Evolutionary conservation across 1,140 invertebrate genomes (phyloP).

Genomic region (Bacillus rossius): DNA sequence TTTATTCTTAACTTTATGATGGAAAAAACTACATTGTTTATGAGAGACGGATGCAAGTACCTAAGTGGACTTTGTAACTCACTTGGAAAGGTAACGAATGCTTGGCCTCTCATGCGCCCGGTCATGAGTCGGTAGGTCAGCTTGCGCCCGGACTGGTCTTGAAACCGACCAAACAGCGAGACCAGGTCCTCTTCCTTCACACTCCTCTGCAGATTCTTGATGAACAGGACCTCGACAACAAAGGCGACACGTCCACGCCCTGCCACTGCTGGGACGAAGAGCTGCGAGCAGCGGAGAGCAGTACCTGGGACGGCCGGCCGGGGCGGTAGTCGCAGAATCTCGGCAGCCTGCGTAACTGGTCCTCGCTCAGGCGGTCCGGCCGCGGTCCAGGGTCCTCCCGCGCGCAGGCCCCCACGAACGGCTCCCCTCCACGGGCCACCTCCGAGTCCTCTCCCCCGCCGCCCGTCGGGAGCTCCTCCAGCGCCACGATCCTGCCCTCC

Average conservation of each 20-base stretch:
- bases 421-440: background rate
- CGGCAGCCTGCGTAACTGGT: conserved; percentile 44
- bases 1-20: no score
- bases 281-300: no score
- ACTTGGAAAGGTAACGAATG: conserved; percentile 49
- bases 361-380: conserved; percentile 36
- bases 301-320: conserved; percentile 41
- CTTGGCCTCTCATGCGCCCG: conserved; percentile 52
- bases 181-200: conserved; percentile 42
- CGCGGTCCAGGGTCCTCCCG: conserved; percentile 20
- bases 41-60: no score
- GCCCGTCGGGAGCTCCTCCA: conserved; percentile 1
- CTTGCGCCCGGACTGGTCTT: conserved; percentile 24
- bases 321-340: conserved; percentile 45
- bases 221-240: conserved; percentile 38
- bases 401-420: conserved; percentile 5
- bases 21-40: no score
- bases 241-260: no score
- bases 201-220: conserved; percentile 47
- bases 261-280: no score
- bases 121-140: conserved; percentile 42
- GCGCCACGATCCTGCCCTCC: conserved; percentile 33
- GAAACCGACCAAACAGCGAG: conserved; percentile 40
- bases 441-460: background rate
- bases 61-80: no score